These are phyloP conservation scores for Drosophila gunungcola DNA, from an alignment of 1,140 invertebrate species.

Conservation along the genomic window DNA sequence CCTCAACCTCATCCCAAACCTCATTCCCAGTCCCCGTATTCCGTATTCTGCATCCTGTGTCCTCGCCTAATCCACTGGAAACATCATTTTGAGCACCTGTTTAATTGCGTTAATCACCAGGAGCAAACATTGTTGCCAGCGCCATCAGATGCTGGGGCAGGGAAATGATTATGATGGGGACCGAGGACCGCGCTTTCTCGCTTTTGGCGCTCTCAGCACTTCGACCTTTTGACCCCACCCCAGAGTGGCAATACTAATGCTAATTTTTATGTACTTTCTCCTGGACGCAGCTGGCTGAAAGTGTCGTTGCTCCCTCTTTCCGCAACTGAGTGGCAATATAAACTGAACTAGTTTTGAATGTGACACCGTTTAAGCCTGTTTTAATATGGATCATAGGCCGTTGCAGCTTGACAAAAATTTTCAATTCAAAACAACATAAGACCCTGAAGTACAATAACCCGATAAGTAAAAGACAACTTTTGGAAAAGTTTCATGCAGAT, in stretches of 20 bases:
- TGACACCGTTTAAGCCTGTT: background rate
- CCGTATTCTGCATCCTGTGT: constrained; percentile 29
- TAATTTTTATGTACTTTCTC: constrained; percentile 44
- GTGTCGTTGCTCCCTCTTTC: background rate
- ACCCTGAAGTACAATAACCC: no score
- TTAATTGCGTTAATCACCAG: constrained; percentile 84
- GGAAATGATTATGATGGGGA: constrained; percentile 25
- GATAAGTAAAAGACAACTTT: no score
- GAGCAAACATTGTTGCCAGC: constrained; percentile 70
- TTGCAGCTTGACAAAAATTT: no score
- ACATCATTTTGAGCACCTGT: constrained; percentile 84
- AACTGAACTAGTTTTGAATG: background rate
- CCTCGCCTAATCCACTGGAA: constrained; percentile 76
- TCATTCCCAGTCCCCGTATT: background rate
- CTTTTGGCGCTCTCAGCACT: background rate
- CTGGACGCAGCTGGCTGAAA: constrained; percentile 50
- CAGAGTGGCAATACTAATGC: constrained; percentile 18
- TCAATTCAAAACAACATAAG: no score
- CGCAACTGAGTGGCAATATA: background rate
- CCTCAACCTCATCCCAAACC: background rate
- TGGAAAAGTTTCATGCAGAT: no score
- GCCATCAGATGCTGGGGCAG: constrained; percentile 16
- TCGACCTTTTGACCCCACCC: constrained; percentile 27
- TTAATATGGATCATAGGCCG: background rate
- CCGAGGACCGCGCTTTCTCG: background rate